A percentile compares a stretch with the other conserved stretches of the same genome.
phyloP scores from a whole-genome alignment of 2,113 vertebrate genomes.

The Eidolon helvum region DNA sequence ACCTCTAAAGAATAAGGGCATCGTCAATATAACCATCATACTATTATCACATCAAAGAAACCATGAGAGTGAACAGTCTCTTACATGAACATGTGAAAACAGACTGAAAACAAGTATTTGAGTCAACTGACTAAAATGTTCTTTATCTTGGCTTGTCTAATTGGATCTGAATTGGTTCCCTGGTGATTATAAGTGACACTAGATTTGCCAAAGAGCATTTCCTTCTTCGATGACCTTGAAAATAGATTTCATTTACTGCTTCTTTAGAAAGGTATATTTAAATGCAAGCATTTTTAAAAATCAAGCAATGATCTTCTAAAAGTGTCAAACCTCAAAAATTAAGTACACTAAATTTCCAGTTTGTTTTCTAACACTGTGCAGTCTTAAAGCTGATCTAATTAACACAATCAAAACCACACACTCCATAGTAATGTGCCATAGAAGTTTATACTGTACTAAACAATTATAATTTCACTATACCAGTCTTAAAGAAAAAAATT shows the following conservation, averaged over 20 bases:
- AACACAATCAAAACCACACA: slow-evolving; percentile 19
- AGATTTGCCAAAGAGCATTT: neutral
- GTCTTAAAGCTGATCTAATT: neutral
- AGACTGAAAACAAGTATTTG: neutral
- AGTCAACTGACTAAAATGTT: neutral
- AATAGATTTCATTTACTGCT: slow-evolving; percentile 26
- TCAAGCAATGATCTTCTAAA: slow-evolving; percentile 25
- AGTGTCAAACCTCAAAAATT: slow-evolving; percentile 36
- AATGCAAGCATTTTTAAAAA: slow-evolving; percentile 41
- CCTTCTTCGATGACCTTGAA: neutral
- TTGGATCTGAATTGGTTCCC: neutral
- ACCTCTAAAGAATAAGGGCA: neutral
- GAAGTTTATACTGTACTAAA: neutral
- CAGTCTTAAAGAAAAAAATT: neutral
- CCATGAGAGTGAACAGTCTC: neutral
- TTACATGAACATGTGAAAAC: neutral
- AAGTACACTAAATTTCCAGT: neutral
- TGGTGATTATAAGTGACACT: neutral
- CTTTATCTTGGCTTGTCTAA: neutral
- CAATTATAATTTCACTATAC: neutral
- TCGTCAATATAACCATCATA: neutral
- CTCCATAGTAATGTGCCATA: neutral
- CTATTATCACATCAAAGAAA: neutral
- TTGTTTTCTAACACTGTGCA: neutral
- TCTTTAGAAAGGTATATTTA: neutral